Base-by-base conservation (phyloP, 1,140 invertebrate species). In the Himalopsyche phryganea region DNA sequence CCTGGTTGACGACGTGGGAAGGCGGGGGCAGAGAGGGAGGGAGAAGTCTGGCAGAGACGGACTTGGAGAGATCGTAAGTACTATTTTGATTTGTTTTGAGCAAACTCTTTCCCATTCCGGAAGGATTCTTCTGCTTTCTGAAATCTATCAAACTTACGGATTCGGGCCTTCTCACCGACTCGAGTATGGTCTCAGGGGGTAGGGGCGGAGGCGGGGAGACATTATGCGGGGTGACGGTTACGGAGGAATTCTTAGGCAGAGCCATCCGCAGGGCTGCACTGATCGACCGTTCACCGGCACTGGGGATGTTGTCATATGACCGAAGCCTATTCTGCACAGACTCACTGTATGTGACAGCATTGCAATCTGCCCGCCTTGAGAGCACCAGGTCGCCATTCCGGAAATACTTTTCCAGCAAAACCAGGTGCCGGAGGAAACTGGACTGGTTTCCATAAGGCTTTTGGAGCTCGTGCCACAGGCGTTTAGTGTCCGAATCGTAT, bases 401-500 rank as follows among this genome's bases (percentile, higher is more conserved):
- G 59, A 87, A 89, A 70, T 91, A 91, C 67, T 91, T 91, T 56
- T 92, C 90, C 52, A 91, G 67, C 1, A 92, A 76, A 40, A 91
- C 85, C 5, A 92, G 70, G 73, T 92, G 90, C 5, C 89, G 77
- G 1, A 92, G 70, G 65, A 92, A 92, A 51, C 87, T 90, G 41
- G 88, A 90, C 66, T 89, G 87, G 67, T 90, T 92, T 1, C 89
- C 90, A 63, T 92, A 91, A 0, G 90, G 90, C 69, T 88, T 83
- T 66, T 91, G 88, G 19, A 92, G 66, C 58, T 89, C 85, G 51
- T 88, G 85, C 88, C 88, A 92, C 4, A 91, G 74, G 10, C 82
- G 77, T 53, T 89, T 89, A 2, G 89, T 91, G 32, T 89, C 87
- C n/a, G 81, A 75, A 64, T 91, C 89, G 52, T 91, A 91, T 66